Base-by-base conservation (phyloP, 2,888 invertebrate species). In the Diarsia brunnea region DNA sequence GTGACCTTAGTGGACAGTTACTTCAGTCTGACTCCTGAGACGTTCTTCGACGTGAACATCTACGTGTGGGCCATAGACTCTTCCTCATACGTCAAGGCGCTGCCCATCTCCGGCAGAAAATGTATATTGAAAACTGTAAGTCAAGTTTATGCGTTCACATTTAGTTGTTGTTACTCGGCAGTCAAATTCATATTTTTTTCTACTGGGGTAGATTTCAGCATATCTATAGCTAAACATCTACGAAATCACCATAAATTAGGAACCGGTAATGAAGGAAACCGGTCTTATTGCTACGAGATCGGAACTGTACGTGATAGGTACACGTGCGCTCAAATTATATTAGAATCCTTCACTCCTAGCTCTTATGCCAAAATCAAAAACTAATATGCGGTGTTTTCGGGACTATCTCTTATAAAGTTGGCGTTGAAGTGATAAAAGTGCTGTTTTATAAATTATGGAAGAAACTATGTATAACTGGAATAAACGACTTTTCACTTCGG, bases 51-150 rank as follows among this genome's bases (percentile, higher is more conserved):
- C 74, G 87, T 95, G 14, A 92, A 92, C 14, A 75, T 95, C 0
- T 90, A 91, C 19, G 89, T 94, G 0, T 95, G 93, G 94, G 87
- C 90, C 3, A 95, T 95, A 1, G 95, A 95, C 75, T 93, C 95
- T 0, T 94, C 95, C 0, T 84, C 81, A 0, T 90, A 94, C 31
- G 95, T 95, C 0, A 93, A 93, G 45, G 87, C 89, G 0, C 83
- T 96, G 4, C 76, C 91, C 0, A 47, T 95, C 21, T 65, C 84
- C 0, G 85, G 86, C 49, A 90, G 96, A 21, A 93, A 94, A 66
- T 96, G 96, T 82, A 88, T 94, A 83, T 70, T 93, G 24, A 86
- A 90, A 10, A 85, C 88, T 19, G 94, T 93, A 69, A 90, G 90
- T 43, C 3, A 43, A 19, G 0, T 58, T 27, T 27, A 19, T 10